Evolutionary conservation across 2,113 vertebrate species (phyloP), one percentile per base, ranked within the genome.

Genomic region (Ivindomyrus marchei): DNA sequence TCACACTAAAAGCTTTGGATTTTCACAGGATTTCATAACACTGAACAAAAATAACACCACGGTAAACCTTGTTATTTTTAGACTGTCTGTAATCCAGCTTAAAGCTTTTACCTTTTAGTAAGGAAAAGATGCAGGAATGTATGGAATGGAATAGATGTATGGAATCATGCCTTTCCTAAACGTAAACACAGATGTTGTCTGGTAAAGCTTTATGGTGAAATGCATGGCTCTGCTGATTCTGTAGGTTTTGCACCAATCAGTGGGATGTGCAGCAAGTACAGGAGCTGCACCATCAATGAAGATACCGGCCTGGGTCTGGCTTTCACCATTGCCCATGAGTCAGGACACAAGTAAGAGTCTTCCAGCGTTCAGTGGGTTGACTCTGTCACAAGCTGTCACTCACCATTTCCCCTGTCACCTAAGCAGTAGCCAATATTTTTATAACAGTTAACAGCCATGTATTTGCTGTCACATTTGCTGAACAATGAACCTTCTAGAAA

Each of bases 251-350:
- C 97, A 2, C 97, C 97, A 27, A 98, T 98, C 50, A 98, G 97
- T 49, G 97, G 97, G n/a, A 98, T 98, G 97, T 98, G 97, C 88
- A 98, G 97, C 91, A 98, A 97, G 91, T 98, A 98, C 90, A 95
- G 97, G 21, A 98, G 97, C 93, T 98, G 97, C 31, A 98, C 97
- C 0, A 89, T 98, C 15, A 98, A 98, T 50, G 97, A 98, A 91
- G 97, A 98, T 90, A 97, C 97, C 0, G 97, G 97, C 1, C 95
- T 98, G 0, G 97, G 97, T 21, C 93, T 98, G 90, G 97, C 97
- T 2, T 98, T 98, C 94, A 98, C 97, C 89, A 97, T 98, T 5
- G 97, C 97, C 10, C 97, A 98, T 13, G 97, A 98, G 93, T 98
- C 97, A 11, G 97, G 97, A 92, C 97, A 98, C 95, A 98, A 98